These are phyloP conservation scores for Murina feae DNA, from an alignment of 2,113 vertebrate species.

Conservation along the genomic window DNA sequence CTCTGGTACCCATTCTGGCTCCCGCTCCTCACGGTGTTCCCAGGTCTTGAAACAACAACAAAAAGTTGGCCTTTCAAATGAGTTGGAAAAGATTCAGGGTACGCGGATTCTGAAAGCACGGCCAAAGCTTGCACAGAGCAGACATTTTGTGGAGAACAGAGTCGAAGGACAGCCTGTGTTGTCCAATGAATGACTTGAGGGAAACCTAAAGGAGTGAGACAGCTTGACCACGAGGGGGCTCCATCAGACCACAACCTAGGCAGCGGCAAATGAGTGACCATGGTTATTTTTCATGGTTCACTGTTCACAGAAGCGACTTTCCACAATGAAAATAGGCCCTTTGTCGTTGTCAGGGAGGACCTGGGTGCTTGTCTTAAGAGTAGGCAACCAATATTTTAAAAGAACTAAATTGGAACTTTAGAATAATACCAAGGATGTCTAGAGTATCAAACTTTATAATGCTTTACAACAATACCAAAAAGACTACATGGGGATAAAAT, in stretches of 20 bases:
- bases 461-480: neutral
- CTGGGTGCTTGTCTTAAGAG: neutral
- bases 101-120: neutral
- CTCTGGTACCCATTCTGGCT: neutral
- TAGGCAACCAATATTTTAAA: neutral
- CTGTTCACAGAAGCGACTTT: neutral
- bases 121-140: neutral
- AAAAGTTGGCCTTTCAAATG: neutral
- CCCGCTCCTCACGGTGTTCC: neutral
- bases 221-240: conserved; percentile 76
- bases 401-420: neutral
- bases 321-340: neutral
- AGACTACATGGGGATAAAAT: neutral
- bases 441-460: neutral
- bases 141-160: conserved; percentile 30
- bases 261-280: neutral
- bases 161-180: neutral
- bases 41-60: neutral
- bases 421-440: neutral
- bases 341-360: neutral
- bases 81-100: neutral
- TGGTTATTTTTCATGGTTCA: neutral
- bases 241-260: conserved; percentile 44
- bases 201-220: neutral
- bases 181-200: neutral